phyloP scores from a whole-genome alignment of 1,140 invertebrate genomes.

The Heliconius congener region DNA sequence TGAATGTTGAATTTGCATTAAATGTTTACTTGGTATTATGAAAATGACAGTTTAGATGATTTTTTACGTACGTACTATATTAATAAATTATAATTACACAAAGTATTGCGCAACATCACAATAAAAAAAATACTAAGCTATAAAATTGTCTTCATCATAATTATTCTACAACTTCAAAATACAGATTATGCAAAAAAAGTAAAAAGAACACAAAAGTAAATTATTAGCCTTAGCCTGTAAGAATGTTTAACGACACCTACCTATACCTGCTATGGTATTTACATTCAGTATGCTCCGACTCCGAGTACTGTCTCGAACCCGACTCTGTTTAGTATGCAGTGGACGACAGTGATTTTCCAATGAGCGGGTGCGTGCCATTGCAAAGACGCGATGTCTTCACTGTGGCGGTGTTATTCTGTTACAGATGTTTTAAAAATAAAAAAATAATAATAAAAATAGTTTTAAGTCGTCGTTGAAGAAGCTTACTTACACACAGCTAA shows the following conservation, averaged over 20 bases:
- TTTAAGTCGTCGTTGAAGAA: no score
- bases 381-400: conserved; percentile 69
- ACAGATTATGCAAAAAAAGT: not conserved
- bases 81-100: no score
- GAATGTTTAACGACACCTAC: not conserved
- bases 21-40: no score
- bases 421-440: not conserved
- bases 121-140: no score
- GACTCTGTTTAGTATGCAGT: conserved; percentile 61
- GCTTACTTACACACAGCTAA: no score
- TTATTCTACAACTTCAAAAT: not conserved
- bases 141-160: no score
- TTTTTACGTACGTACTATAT: no score
- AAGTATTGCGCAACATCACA: no score
- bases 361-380: conserved; percentile 65
- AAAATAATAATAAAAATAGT: no score
- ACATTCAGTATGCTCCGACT: not conserved
- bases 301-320: not conserved
- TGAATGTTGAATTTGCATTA: no score
- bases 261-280: conserved; percentile 2
- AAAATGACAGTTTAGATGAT: no score
- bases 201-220: not conserved
- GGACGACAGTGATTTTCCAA: conserved; percentile 74
- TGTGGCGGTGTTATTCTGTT: conserved; percentile 52
- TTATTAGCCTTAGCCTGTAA: not conserved